Percentiles rank a stretch among this genome's conserved stretches.
These are phyloP conservation scores for Apotomis capreana DNA, from an alignment of 2,888 invertebrate species.

Conservation along the genomic window DNA sequence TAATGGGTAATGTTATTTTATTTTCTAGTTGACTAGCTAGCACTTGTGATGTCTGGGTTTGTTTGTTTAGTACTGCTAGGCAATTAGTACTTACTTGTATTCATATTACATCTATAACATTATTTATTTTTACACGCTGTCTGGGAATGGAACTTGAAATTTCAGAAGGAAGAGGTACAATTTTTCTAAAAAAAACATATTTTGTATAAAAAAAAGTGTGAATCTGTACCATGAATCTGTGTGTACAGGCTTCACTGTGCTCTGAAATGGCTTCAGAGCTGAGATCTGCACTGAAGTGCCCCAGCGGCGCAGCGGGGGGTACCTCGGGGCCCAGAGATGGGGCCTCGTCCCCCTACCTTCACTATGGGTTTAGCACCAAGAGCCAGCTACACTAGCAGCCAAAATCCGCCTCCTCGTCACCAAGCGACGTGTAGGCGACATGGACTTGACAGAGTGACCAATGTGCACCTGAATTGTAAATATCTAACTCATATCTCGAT, in stretches of 20 bases:
- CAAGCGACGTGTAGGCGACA: slow-evolving; percentile 75
- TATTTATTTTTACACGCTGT: slow-evolving; percentile 28
- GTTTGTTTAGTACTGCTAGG: not conserved
- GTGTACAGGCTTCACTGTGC: slow-evolving; percentile 86
- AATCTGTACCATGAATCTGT: slow-evolving; percentile 48
- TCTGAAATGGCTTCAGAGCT: slow-evolving; percentile 89
- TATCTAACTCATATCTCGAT: slow-evolving; percentile 40
- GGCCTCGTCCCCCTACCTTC: slow-evolving; percentile 85
- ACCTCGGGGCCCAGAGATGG: slow-evolving; percentile 73
- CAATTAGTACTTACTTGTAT: not conserved
- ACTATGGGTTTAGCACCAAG: slow-evolving; percentile 85
- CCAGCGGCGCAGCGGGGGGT: slow-evolving; percentile 77
- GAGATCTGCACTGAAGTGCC: slow-evolving; percentile 87
- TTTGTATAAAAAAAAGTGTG: slow-evolving; percentile 43
- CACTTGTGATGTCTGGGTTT: not conserved
- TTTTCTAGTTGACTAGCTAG: slow-evolving; percentile 14
- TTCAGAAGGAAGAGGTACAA: slow-evolving; percentile 77
- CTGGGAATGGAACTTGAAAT: slow-evolving; percentile 48
- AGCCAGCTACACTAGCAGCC: slow-evolving; percentile 80
- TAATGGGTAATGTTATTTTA: slow-evolving; percentile 49
- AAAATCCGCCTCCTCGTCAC: slow-evolving; percentile 72
- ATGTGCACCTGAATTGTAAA: slow-evolving; percentile 26
- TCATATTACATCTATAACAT: not conserved
- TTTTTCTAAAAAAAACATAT: slow-evolving; percentile 52
- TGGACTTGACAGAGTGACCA: slow-evolving; percentile 41